phyloP scores from a whole-genome alignment of 2,888 invertebrate species.

The Thecophora atra region DNA sequence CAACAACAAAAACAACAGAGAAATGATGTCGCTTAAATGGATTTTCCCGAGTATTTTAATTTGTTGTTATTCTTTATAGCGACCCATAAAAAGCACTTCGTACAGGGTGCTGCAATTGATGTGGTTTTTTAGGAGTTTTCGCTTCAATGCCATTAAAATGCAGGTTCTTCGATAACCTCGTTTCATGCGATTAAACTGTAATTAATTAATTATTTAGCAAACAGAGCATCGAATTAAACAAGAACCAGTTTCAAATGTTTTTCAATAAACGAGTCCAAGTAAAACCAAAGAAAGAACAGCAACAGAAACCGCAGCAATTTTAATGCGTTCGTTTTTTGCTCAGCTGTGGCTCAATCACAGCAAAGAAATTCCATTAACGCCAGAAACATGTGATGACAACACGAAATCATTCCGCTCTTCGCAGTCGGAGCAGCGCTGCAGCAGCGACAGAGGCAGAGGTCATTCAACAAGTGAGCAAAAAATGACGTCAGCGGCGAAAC shows the following conservation, averaged over 20 bases:
- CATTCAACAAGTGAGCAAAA: conserved; percentile 1
- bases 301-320: too few relatives aligned
- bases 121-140: not conserved
- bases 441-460: too few relatives aligned
- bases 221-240: too few relatives aligned
- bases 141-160: not conserved
- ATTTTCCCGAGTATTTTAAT: not conserved
- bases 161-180: not conserved
- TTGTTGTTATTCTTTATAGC: not conserved
- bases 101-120: not conserved
- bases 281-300: too few relatives aligned
- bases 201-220: not conserved
- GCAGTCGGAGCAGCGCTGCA: too few relatives aligned
- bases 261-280: too few relatives aligned
- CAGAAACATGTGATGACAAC: not conserved
- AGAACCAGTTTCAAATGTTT: too few relatives aligned
- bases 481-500: not conserved
- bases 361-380: not conserved
- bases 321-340: too few relatives aligned
- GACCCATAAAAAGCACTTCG: not conserved
- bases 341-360: too few relatives aligned
- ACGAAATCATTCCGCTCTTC: too few relatives aligned
- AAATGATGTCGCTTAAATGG: not conserved
- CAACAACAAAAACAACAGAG: not conserved
- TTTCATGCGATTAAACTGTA: not conserved